These are phyloP conservation scores for Dichetophora obliterata DNA, from an alignment of 2,888 invertebrate genomes.

Conservation along the genomic window DNA sequence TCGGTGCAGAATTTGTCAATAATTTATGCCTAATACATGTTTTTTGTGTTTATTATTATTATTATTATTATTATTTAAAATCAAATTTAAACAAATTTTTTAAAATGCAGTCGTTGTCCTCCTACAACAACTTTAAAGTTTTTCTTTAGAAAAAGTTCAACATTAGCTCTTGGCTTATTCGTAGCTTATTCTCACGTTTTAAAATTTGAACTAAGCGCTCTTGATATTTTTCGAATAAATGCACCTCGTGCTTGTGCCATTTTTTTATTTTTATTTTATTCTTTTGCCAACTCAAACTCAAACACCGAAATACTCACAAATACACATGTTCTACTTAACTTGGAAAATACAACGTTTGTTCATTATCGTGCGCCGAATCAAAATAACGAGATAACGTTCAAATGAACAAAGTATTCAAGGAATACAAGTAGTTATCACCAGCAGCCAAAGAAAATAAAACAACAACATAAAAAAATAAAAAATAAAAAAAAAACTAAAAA, in stretches of 20 bases:
- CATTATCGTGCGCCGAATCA: constrained; percentile 47
- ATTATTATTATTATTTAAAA: too few species aligned
- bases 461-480: neutral
- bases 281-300: neutral
- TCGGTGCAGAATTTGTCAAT: too few species aligned
- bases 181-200: neutral
- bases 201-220: neutral
- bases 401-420: constrained; percentile 40
- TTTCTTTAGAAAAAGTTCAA: neutral
- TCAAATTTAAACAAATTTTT: too few species aligned
- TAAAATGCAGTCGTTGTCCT: too few species aligned
- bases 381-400: constrained; percentile 37
- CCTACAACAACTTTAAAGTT: too few species aligned
- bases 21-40: too few species aligned
- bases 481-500: constrained; percentile 14
- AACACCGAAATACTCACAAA: neutral
- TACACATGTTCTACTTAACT: constrained; percentile 17
- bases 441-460: constrained; percentile 17
- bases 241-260: constrained; percentile 33
- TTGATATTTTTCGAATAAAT: neutral
- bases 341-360: constrained; percentile 41
- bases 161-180: neutral
- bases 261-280: neutral
- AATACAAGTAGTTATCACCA: constrained; percentile 33
- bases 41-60: too few species aligned